Evolutionary conservation across 2,113 vertebrate genomes (phyloP).

Genomic region (Proterorhinus semilunaris): DNA sequence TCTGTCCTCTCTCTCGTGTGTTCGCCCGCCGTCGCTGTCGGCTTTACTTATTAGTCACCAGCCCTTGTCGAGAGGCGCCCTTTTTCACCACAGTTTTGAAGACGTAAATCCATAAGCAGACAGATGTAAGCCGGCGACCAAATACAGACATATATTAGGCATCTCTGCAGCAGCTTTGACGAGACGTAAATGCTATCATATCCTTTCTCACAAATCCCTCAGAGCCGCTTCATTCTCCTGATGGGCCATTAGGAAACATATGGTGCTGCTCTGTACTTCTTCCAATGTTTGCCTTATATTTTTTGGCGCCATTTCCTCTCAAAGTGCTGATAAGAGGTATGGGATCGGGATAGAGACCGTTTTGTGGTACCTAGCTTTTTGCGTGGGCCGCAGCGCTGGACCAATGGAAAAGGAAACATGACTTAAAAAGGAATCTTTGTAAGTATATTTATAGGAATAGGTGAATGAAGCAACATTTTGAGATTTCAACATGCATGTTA

Average conservation of each 20-base stretch:
- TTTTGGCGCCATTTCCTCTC: slow-evolving; percentile 40
- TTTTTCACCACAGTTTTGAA: slow-evolving; percentile 73
- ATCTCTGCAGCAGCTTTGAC: slow-evolving; percentile 69
- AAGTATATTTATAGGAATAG: slow-evolving; percentile 25
- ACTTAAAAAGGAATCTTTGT: slow-evolving; percentile 32
- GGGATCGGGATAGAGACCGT: slow-evolving; percentile 29
- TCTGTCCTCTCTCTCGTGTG: slow-evolving; percentile 46
- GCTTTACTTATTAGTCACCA: slow-evolving; percentile 80
- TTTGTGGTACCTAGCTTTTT: slow-evolving; percentile 23
- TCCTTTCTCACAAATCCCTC: slow-evolving; percentile 72
- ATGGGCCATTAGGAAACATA: slow-evolving; percentile 67
- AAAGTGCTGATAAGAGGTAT: slow-evolving; percentile 54
- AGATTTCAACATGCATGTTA: not conserved
- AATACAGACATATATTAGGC: slow-evolving; percentile 78
- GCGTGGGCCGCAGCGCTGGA: slow-evolving; percentile 30
- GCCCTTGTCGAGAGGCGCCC: slow-evolving; percentile 66
- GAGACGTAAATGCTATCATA: slow-evolving; percentile 71
- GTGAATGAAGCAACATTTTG: slow-evolving; percentile 24
- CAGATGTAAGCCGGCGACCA: slow-evolving; percentile 77
- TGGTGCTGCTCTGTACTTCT: slow-evolving; percentile 51
- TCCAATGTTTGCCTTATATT: slow-evolving; percentile 48
- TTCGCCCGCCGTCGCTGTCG: slow-evolving; percentile 73
- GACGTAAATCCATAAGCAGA: slow-evolving; percentile 81
- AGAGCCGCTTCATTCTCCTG: slow-evolving; percentile 62
- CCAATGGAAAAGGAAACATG: slow-evolving; percentile 21